Percentiles rank a stretch among this genome's conserved stretches.
phyloP scores from a whole-genome alignment of 2,797 vertebrate genomes.

The Malurus leucopterus region DNA sequence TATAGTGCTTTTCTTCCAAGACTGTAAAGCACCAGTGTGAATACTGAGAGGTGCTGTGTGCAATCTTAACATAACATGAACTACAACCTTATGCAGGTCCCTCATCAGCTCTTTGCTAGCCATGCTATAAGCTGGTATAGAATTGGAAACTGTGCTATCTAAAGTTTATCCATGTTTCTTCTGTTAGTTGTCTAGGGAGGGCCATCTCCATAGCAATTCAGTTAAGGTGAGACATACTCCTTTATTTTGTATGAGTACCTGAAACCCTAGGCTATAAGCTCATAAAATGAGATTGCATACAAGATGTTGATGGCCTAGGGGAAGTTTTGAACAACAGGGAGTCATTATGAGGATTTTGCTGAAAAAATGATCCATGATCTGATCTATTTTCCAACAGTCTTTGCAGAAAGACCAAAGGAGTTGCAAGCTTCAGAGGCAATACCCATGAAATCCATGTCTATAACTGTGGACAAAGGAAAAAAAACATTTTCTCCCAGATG shows the following conservation, averaged over 20 bases:
- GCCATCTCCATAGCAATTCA: neutral
- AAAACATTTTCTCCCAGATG: neutral
- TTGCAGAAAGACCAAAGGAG: neutral
- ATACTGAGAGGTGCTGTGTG: neutral
- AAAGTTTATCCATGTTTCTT: slow-evolving; percentile 23
- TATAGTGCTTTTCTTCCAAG: slow-evolving; percentile 37
- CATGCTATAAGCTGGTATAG: neutral
- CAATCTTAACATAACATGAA: neutral
- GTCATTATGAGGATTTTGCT: slow-evolving; percentile 23
- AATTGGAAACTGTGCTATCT: neutral
- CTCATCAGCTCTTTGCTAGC: neutral
- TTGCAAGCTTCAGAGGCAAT: neutral
- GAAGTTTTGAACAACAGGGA: slow-evolving; percentile 47
- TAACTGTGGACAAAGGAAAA: neutral
- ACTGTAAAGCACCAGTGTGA: slow-evolving; percentile 26
- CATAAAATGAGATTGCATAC: slow-evolving; percentile 48
- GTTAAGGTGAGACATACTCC: slow-evolving; percentile 24
- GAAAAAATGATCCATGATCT: slow-evolving; percentile 28
- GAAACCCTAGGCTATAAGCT: slow-evolving; percentile 24
- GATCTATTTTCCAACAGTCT: slow-evolving; percentile 6
- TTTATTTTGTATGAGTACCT: slow-evolving; percentile 23
- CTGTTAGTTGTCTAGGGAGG: neutral
- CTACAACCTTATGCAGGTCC: neutral
- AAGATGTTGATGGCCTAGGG: slow-evolving; percentile 45
- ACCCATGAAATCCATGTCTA: neutral